Conservation (phyloP, 2,888 invertebrate species). For the Osmoderma eremita region DNA sequence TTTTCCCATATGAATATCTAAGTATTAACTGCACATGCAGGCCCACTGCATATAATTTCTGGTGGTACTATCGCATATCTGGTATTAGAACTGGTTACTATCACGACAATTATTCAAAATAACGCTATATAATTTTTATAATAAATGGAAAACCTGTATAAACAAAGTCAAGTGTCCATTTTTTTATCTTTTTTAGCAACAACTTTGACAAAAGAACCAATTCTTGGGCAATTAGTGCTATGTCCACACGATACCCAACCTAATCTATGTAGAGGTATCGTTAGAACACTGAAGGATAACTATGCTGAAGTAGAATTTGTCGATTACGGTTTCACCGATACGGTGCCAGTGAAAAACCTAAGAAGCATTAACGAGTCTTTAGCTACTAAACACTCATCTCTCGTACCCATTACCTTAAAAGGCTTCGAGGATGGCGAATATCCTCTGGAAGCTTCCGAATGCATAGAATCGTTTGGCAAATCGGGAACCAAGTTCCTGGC, state of each 20-base stretch:
- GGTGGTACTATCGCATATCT: no score
- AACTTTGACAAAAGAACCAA: slow-evolving; percentile 45
- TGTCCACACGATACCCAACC: slow-evolving; percentile 47
- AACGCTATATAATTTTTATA: not conserved
- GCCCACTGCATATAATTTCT: no score
- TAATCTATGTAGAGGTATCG: slow-evolving; percentile 51
- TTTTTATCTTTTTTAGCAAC: slow-evolving; percentile 47
- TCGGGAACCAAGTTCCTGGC: slow-evolving; percentile 42
- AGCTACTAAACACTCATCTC: slow-evolving; percentile 46
- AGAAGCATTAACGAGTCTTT: slow-evolving; percentile 51
- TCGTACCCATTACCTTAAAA: slow-evolving; percentile 48
- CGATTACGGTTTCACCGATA: slow-evolving; percentile 53
- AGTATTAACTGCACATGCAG: no score
- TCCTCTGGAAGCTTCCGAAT: slow-evolving; percentile 36
- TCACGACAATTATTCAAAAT: no score
- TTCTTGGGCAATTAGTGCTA: slow-evolving; percentile 53
- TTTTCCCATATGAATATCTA: no score
- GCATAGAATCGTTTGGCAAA: slow-evolving; percentile 28
- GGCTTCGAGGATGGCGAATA: slow-evolving; percentile 43
- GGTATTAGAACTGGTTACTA: no score
- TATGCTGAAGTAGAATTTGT: slow-evolving; percentile 51
- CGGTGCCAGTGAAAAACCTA: slow-evolving; percentile 50
- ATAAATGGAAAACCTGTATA: not conserved
- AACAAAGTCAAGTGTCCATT: no score
- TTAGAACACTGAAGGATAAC: slow-evolving; percentile 46